These are phyloP conservation scores for Noctuana brunneofusca DNA, from an alignment of 2,888 invertebrate species.

Conservation along the genomic window DNA sequence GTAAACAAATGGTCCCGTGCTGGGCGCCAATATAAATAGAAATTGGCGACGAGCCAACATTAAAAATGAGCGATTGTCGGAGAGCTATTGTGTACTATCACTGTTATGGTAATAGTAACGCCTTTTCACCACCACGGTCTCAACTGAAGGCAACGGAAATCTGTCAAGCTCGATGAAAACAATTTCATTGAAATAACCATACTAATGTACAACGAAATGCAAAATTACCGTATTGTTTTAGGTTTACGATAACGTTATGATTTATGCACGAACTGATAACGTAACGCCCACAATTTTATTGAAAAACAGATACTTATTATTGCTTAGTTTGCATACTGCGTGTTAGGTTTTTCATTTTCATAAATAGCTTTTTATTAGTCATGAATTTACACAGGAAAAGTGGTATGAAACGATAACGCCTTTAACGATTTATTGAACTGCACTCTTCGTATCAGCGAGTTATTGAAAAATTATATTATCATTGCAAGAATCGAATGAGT, in stretches of 20 bases:
- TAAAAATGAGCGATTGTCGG: conserved; percentile 1
- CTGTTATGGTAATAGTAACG: background rate
- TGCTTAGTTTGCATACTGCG: background rate
- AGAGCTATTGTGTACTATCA: background rate
- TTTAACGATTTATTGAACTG: background rate
- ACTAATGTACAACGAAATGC: background rate
- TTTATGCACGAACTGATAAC: background rate
- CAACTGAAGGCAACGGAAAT: too few relatives aligned
- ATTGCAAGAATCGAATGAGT: conserved; percentile 1
- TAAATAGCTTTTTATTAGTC: too few relatives aligned
- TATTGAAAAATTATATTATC: conserved; percentile 11
- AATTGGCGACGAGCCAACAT: conserved; percentile 28
- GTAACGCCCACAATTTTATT: background rate
- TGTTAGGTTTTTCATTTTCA: too few relatives aligned
- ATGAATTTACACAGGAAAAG: too few relatives aligned
- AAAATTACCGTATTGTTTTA: background rate
- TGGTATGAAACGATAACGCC: too few relatives aligned
- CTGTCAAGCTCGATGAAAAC: background rate
- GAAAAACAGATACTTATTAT: background rate
- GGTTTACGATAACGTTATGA: background rate
- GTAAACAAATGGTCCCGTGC: conserved; percentile 24
- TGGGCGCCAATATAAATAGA: conserved; percentile 32
- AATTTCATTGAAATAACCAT: background rate
- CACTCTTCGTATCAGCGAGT: background rate
- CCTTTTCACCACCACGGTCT: background rate